phyloP scores from a whole-genome alignment of 2,113 vertebrate species.

The Casuarius casuarius region DNA sequence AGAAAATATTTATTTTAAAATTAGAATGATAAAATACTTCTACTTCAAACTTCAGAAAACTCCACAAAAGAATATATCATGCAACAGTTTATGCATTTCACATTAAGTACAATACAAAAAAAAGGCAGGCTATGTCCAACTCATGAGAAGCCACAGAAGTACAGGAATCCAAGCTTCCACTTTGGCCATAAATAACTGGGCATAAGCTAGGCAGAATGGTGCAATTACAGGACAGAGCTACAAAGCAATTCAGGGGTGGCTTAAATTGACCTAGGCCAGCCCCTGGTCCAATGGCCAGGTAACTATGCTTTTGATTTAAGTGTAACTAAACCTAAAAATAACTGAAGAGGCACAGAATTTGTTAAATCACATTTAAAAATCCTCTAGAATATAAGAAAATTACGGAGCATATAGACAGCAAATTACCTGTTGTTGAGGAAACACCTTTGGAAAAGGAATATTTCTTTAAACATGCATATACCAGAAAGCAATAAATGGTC shows the following conservation, averaged over 20 bases:
- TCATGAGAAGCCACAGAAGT: background rate
- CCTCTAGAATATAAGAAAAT: background rate
- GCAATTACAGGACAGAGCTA: background rate
- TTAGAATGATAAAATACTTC: background rate
- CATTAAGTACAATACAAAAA: background rate
- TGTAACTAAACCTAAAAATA: background rate
- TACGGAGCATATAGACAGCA: background rate
- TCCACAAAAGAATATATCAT: background rate
- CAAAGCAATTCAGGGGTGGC: background rate
- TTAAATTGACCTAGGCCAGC: background rate
- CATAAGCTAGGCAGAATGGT: background rate
- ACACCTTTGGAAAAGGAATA: background rate
- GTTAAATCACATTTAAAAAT: background rate
- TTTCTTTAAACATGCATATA: background rate
- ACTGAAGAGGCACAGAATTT: background rate
- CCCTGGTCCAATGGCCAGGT: background rate
- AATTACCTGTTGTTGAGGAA: background rate
- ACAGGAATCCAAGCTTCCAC: background rate
- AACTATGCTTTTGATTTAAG: background rate
- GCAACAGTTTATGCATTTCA: background rate
- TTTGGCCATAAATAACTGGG: rapidly evolving
- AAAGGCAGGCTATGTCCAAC: background rate
- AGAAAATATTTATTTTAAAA: background rate
- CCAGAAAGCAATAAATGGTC: background rate
- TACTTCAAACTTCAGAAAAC: background rate